Conservation (phyloP, 2,797 vertebrate genomes). For the Cyclopterus lumpus region DNA sequence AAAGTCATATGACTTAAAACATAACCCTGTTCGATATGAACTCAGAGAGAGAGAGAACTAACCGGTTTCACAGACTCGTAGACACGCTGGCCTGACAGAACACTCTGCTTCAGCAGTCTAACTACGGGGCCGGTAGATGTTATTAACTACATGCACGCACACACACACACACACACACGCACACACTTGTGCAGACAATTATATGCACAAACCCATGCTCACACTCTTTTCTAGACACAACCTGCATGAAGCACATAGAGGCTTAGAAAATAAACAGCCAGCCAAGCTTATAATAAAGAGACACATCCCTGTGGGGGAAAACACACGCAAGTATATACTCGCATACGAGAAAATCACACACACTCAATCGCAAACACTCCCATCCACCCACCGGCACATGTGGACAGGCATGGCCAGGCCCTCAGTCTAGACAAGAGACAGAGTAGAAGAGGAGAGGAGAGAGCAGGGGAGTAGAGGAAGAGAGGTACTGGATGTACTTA, state of each 20-base stretch:
- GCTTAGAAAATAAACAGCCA: constrained; percentile 65
- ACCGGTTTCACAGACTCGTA: constrained; percentile 45
- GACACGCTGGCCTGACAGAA: constrained; percentile 33
- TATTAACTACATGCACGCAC: constrained; percentile 43
- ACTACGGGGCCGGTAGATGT: constrained; percentile 43
- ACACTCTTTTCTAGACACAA: constrained; percentile 48
- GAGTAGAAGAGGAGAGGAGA: constrained; percentile 50
- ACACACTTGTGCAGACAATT: constrained; percentile 25
- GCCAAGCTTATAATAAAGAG: constrained; percentile 62
- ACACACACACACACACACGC: constrained; percentile 3
- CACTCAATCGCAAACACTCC: constrained; percentile 55
- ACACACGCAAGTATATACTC: constrained; percentile 18
- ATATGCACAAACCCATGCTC: constrained; percentile 46
- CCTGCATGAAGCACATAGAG: constrained; percentile 53
- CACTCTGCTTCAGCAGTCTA: constrained; percentile 43
- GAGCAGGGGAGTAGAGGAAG: constrained; percentile 39
- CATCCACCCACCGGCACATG: constrained; percentile 76
- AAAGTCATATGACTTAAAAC: constrained; percentile 58
- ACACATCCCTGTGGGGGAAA: constrained; percentile 48
- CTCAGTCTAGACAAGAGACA: constrained; percentile 74
- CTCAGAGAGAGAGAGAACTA: constrained; percentile 29
- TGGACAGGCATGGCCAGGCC: constrained; percentile 71
- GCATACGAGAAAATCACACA: constrained; percentile 52
- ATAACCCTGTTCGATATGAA: constrained; percentile 21
- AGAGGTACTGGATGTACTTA: constrained; percentile 83